Evolutionary conservation across 2,797 vertebrate genomes (phyloP), one percentile per base, ranked within the genome.

Genomic region (Chaunax sp.): DNA sequence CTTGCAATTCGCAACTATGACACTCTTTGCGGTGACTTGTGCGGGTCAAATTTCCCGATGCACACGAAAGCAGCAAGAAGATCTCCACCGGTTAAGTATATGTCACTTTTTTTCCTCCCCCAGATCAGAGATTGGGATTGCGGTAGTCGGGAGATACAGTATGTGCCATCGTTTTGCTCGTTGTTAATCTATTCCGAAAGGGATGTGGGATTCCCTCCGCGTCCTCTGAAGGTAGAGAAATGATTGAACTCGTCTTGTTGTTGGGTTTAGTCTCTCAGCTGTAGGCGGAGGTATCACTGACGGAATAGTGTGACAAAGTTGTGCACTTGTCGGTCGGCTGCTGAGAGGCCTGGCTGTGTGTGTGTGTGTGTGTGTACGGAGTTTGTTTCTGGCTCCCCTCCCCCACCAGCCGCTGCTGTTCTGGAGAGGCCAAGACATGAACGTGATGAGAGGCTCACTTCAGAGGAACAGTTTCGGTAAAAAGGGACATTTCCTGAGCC

Each of bases 301-400:
- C 72, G 82, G 84, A 77, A 88, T 83, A 90, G 86, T 91, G 90
- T 84, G 90, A 87, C 90, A 94, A 95, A 95, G 93, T 95, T 95
- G 93, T 90, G 92, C 90, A 91, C 92, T 91, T 93, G 91, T 94
- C 89, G 84, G 88, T 91, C 55, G 83, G 90, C 88, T 88, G 83
- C 88, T 87, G 90, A 89, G 85, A 92, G 94, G 93, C 93, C 94
- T 90, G 86, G 51, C 41, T 54, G 0, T 26, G 40, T 66, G 35
- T 53, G 40, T 72, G 69, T 71, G 62, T 69, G 60, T 77, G 72
- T 78, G 79, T 79, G 77, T 61, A 69, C 69, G 85, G 92, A 93
- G 94, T 94, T 94, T 91, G 92, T 93, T 93, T 88, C 86, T 84
- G 85, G 83, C 86, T 91, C 92, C 94, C 94, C 91, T 94, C 93